These are phyloP conservation scores for Saguinus imperator DNA, from an alignment of 2,113 vertebrate genomes.

Conservation along the genomic window DNA sequence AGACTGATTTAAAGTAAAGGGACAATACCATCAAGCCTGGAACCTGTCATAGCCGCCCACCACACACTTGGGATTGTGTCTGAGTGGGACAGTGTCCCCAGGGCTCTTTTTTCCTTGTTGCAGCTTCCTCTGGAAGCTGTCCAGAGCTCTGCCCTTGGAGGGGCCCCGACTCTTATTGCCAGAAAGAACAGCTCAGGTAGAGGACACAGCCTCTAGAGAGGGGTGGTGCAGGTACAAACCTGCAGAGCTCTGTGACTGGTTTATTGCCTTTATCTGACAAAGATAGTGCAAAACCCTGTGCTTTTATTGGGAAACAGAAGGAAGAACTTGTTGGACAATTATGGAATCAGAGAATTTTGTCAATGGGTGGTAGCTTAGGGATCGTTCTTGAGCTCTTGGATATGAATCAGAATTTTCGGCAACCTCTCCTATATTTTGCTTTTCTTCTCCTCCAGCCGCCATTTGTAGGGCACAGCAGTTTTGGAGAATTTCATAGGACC, in stretches of 20 bases:
- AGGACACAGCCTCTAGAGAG: background rate
- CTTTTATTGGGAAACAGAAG: background rate
- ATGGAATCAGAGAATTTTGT: background rate
- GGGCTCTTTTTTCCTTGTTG: background rate
- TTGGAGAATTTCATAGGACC: background rate
- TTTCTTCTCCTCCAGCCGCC: background rate
- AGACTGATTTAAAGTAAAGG: background rate
- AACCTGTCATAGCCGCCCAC: background rate
- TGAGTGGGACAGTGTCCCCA: background rate
- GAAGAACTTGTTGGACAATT: background rate
- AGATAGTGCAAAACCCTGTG: background rate
- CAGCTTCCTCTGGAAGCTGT: background rate
- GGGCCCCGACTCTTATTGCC: background rate
- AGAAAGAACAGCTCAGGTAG: background rate
- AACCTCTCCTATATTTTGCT: rapidly evolving
- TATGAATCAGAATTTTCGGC: too few species aligned
- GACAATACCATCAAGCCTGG: background rate
- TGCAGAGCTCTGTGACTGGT: rapidly evolving
- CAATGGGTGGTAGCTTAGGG: background rate
- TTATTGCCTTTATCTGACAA: too few species aligned
- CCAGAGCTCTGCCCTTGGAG: background rate
- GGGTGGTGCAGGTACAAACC: background rate
- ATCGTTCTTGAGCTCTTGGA: background rate
- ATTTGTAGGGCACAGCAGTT: background rate
- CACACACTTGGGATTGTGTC: rapidly evolving